A percentile compares a stretch with the other conserved stretches of the same genome.
phyloP scores from a whole-genome alignment of 2,888 invertebrate genomes.

The Patella caerulea region DNA sequence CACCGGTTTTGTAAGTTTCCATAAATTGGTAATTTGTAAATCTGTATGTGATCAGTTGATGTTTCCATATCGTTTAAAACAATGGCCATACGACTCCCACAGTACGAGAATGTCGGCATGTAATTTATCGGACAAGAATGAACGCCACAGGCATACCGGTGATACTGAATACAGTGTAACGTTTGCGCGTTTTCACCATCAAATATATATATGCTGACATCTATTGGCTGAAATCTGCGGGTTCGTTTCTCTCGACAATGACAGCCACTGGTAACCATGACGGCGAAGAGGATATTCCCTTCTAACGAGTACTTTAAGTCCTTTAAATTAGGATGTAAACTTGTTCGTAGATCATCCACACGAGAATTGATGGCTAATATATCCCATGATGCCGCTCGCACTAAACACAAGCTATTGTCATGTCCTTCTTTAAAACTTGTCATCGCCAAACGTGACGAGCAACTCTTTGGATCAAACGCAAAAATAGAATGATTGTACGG shows the following conservation, averaged over 20 bases:
- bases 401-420: slow-evolving; percentile 66
- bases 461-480: slow-evolving; percentile 69
- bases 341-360: slow-evolving; percentile 59
- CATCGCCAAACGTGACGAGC: slow-evolving; percentile 63
- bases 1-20: slow-evolving; percentile 67
- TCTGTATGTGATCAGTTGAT: slow-evolving; percentile 65
- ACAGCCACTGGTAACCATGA: slow-evolving; percentile 64
- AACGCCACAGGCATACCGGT: slow-evolving; percentile 65
- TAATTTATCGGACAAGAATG: slow-evolving; percentile 70
- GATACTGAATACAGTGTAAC: slow-evolving; percentile 69
- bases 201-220: slow-evolving; percentile 68
- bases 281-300: slow-evolving; percentile 66
- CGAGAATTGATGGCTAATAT: slow-evolving; percentile 60
- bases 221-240: slow-evolving; percentile 63
- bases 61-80: slow-evolving; percentile 65
- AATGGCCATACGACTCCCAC: slow-evolving; percentile 69
- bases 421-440: slow-evolving; percentile 65
- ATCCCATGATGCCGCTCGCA: slow-evolving; percentile 60
- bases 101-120: slow-evolving; percentile 67
- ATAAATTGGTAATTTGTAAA: slow-evolving; percentile 67
- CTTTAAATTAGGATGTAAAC: slow-evolving; percentile 63
- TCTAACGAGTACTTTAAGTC: slow-evolving; percentile 66
- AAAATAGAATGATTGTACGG: slow-evolving; percentile 63
- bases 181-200: slow-evolving; percentile 65
- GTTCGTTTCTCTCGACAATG: slow-evolving; percentile 66